Evolutionary conservation across 1,140 invertebrate species (phyloP).

Genomic region (Hetaerina americana): DNA sequence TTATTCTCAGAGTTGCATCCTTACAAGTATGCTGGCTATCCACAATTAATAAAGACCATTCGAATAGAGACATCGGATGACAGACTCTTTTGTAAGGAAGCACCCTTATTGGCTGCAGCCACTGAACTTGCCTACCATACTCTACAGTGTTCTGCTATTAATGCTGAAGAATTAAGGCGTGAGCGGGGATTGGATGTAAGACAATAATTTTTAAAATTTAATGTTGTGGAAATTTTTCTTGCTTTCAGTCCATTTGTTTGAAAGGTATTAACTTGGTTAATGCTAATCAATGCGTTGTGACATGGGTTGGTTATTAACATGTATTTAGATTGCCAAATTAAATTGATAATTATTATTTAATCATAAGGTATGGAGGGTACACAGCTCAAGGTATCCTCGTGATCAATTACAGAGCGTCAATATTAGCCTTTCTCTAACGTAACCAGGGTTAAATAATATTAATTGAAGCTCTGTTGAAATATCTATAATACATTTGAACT

Average conservation of each 20-base stretch:
- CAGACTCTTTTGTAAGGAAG: slow-evolving; percentile 78
- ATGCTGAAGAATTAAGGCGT: slow-evolving; percentile 91
- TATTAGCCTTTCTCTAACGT: too few species aligned
- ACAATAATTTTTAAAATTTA: too few species aligned
- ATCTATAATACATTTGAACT: too few species aligned
- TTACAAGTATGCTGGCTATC: slow-evolving; percentile 99
- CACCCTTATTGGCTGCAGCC: slow-evolving; percentile 74
- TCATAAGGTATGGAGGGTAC: too few species aligned
- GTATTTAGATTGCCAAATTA: not conserved
- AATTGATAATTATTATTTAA: too few species aligned
- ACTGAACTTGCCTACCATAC: slow-evolving; percentile 94
- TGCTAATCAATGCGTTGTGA: too few species aligned
- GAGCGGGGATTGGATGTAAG: slow-evolving; percentile 80
- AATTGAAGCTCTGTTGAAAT: too few species aligned
- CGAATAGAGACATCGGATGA: slow-evolving; percentile 87
- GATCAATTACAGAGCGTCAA: too few species aligned
- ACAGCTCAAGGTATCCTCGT: too few species aligned
- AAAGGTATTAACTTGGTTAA: not conserved
- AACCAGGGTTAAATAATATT: too few species aligned
- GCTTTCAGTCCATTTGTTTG: not conserved
- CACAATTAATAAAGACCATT: slow-evolving; percentile 93
- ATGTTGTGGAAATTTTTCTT: not conserved
- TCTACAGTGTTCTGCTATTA: slow-evolving; percentile 89
- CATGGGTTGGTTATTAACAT: not conserved
- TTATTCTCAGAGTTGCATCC: slow-evolving; percentile 64